phyloP scores from a whole-genome alignment of 1,140 invertebrate genomes.

The Bombus breviceps region DNA sequence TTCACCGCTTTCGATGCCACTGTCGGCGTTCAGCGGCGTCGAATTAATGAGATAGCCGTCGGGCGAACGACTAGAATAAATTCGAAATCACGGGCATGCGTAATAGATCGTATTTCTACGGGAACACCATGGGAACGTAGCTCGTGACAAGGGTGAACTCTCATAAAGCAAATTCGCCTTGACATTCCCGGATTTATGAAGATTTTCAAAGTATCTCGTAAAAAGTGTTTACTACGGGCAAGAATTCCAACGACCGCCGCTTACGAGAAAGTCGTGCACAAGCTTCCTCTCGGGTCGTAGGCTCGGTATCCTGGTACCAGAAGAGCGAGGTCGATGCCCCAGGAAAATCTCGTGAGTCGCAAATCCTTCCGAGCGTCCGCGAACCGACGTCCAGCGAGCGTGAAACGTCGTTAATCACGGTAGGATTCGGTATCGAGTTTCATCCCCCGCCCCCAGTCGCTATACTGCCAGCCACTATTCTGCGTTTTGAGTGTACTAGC shows the following conservation, averaged over 20 bases:
- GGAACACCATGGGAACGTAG: constrained; percentile 27
- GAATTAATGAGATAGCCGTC: constrained; percentile 20
- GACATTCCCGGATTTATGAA: constrained; percentile 61
- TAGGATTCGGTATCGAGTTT: constrained; percentile 81
- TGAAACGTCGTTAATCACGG: constrained; percentile 80
- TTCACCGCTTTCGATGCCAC: not conserved
- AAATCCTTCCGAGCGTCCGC: constrained; percentile 75
- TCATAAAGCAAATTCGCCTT: constrained; percentile 59
- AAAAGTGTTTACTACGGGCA: constrained; percentile 61
- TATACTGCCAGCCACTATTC: constrained; percentile 36
- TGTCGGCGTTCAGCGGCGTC: not conserved
- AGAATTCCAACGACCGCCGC: constrained; percentile 57
- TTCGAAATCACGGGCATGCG: constrained; percentile 17
- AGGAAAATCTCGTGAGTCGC: constrained; percentile 77
- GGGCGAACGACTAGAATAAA: constrained; percentile 13
- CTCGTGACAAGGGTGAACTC: constrained; percentile 14
- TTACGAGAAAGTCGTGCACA: constrained; percentile 65
- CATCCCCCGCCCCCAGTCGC: constrained; percentile 68
- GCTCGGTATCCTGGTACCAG: constrained; percentile 40
- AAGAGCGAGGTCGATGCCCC: constrained; percentile 72
- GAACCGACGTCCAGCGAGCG: constrained; percentile 75
- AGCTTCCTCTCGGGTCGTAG: constrained; percentile 50
- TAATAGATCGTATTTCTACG: not conserved
- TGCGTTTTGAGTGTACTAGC: constrained; percentile 39
- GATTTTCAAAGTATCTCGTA: constrained; percentile 66